Conservation (phyloP, 2,888 invertebrate genomes). For the Auanema freiburgensis region DNA sequence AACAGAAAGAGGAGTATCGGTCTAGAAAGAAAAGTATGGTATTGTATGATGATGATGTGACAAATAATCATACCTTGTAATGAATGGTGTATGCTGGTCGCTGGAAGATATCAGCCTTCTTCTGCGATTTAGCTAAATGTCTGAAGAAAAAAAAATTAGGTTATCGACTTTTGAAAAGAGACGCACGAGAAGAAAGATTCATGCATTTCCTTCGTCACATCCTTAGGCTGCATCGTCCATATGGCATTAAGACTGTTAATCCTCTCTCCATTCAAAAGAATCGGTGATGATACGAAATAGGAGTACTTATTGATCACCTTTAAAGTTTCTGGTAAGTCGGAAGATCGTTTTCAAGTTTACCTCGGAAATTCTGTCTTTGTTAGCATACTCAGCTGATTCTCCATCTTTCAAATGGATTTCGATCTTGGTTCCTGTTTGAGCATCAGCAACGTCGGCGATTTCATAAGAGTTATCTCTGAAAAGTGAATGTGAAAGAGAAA, state of each 20-base stretch:
- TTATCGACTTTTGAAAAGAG: neutral
- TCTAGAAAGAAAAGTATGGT: conserved; percentile 63
- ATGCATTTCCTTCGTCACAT: conserved; percentile 82
- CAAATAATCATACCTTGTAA: conserved; percentile 72
- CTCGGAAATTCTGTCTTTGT: conserved; percentile 78
- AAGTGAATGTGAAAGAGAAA: conserved; percentile 6
- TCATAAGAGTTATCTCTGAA: conserved; percentile 73
- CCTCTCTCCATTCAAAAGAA: conserved; percentile 84
- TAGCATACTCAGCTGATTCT: conserved; percentile 86
- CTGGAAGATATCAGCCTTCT: conserved; percentile 70
- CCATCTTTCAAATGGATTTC: conserved; percentile 80
- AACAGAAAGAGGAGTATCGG: conserved; percentile 88
- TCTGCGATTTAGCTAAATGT: conserved; percentile 69
- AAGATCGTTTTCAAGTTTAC: neutral
- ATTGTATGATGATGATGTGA: neutral
- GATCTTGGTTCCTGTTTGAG: conserved; percentile 87
- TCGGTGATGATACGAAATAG: conserved; percentile 92
- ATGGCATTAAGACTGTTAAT: conserved; percentile 76
- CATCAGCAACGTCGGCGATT: conserved; percentile 81
- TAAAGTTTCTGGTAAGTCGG: neutral
- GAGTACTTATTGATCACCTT: conserved; percentile 88
- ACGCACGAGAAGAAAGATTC: conserved; percentile 85
- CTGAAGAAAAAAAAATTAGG: conserved; percentile 18
- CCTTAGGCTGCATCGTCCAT: conserved; percentile 89
- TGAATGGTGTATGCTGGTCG: conserved; percentile 84